These are phyloP conservation scores for Rhadina sibilatrix DNA, from an alignment of 2,113 vertebrate species.

Conservation along the genomic window DNA sequence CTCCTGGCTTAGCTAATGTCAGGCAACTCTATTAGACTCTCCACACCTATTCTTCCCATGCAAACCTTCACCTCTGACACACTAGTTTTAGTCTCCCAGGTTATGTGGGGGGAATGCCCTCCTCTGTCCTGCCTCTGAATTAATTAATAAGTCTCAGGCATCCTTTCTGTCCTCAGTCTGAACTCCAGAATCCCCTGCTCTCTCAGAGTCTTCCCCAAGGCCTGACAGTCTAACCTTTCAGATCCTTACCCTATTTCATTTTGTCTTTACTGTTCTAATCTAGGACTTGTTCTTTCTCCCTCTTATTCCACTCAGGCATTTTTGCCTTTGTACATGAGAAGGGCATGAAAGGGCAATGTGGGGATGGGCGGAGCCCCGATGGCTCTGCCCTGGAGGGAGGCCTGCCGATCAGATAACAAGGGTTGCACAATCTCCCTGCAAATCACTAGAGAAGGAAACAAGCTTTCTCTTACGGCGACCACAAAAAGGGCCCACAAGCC, in stretches of 20 bases:
- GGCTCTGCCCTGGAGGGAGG: too few species aligned
- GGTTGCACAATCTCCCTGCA: too few species aligned
- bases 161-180: not conserved
- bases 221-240: not conserved
- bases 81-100: not conserved
- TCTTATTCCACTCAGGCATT: not conserved
- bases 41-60: not conserved
- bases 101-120: not conserved
- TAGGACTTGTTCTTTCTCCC: not conserved
- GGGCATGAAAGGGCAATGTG: not conserved
- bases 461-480: too few species aligned
- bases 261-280: not conserved
- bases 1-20: not conserved
- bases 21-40: not conserved
- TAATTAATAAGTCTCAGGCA: not conserved
- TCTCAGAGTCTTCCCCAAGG: not conserved
- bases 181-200: not conserved
- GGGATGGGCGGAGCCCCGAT: too few species aligned
- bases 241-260: not conserved
- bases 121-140: not conserved
- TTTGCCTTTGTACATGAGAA: not conserved
- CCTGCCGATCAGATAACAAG: too few species aligned
- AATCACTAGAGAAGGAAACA: too few species aligned
- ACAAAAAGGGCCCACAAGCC: too few species aligned
- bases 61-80: not conserved